Evolutionary conservation across 30 jellyfish, hydroid and myxozoan species (phyloP).

Genomic region (Nemopilema nomurai): DNA sequence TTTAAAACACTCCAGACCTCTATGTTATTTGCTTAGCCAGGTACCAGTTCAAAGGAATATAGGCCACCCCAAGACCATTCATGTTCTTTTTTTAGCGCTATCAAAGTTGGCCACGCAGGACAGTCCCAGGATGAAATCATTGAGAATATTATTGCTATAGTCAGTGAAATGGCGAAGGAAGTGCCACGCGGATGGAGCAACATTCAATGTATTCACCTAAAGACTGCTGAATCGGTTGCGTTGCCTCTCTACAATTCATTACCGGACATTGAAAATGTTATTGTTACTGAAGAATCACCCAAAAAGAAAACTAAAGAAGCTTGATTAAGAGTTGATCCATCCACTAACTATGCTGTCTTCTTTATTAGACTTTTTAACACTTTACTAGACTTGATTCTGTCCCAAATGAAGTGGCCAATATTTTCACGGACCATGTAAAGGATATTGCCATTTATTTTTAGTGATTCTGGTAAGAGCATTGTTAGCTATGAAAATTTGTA

Average conservation of each 20-base stretch:
- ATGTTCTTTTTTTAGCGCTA: slow-evolving; percentile 50
- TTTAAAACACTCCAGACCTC: no score
- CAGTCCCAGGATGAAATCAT: slow-evolving; percentile 71
- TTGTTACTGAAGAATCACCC: slow-evolving; percentile 36
- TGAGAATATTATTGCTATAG: slow-evolving; percentile 72
- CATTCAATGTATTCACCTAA: slow-evolving; percentile 77
- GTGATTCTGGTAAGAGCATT: no score
- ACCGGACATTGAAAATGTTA: slow-evolving; percentile 54
- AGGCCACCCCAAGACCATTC: no score
- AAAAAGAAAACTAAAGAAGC: slow-evolving; percentile 32
- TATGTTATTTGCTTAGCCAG: no score
- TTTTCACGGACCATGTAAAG: no score
- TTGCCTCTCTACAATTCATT: slow-evolving; percentile 85
- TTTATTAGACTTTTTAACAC: no score
- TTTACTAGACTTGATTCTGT: no score
- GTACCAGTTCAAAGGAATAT: no score
- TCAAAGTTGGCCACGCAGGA: slow-evolving; percentile 72
- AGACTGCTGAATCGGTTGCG: slow-evolving; percentile 85
- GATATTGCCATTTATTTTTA: no score
- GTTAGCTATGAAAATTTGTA: no score
- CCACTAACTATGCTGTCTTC: no score
- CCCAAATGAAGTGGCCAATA: no score
- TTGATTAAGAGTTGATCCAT: background rate
- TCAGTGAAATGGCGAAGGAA: slow-evolving; percentile 31
- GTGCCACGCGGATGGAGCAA: slow-evolving; percentile 96